phyloP scores from a whole-genome alignment of 2,113 vertebrate species.

The Pica pica region DNA sequence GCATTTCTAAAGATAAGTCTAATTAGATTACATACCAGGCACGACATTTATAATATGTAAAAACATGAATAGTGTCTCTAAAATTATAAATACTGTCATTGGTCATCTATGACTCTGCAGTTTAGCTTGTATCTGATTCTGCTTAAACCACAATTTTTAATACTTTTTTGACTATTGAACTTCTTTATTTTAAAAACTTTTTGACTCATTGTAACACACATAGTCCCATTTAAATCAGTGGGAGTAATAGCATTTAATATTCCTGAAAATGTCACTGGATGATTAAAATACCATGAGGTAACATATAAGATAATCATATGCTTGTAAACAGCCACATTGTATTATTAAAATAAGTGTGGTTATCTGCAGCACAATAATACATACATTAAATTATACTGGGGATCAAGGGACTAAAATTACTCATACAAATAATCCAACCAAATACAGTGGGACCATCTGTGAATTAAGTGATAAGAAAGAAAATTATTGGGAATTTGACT shows the following conservation, averaged over 20 bases:
- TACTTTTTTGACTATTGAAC: not conserved
- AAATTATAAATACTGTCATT: not conserved
- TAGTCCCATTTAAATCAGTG: not conserved
- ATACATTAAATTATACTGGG: not conserved
- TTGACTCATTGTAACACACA: not conserved
- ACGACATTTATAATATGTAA: not conserved
- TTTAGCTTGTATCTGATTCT: not conserved
- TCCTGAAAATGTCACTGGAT: not conserved
- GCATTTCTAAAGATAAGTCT: not conserved
- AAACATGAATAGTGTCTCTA: not conserved
- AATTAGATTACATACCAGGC: not conserved
- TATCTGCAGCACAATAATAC: not conserved
- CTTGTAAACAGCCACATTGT: not conserved
- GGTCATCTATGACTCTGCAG: not conserved
- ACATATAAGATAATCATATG: not conserved
- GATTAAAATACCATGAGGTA: not conserved
- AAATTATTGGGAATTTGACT: not conserved
- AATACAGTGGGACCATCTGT: not conserved
- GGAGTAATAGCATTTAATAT: not conserved
- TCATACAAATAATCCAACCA: not conserved
- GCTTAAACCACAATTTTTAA: not conserved
- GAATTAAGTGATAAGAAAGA: not conserved
- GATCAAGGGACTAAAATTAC: not conserved
- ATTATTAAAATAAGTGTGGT: not conserved
- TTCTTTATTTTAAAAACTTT: not conserved